These are phyloP conservation scores for Sarcophaga rosellei DNA, from an alignment of 2,888 invertebrate genomes.

Conservation along the genomic window DNA sequence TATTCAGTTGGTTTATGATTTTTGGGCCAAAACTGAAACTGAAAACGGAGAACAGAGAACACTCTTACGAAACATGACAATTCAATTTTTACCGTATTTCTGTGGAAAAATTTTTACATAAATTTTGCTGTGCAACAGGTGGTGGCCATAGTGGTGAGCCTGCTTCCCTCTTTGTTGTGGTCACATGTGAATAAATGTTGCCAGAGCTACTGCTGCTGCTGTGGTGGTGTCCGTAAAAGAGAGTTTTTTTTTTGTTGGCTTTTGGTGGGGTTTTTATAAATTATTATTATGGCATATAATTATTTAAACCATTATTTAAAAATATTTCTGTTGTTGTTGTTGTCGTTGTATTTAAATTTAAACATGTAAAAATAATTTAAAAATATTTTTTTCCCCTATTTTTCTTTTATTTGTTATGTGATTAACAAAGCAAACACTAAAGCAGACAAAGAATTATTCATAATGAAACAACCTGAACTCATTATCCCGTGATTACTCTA, in stretches of 20 bases:
- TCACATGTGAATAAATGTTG: neutral
- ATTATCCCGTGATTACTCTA: constrained; percentile 64
- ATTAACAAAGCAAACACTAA: constrained; percentile 32
- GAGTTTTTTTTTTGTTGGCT: neutral
- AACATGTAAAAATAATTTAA: constrained; percentile 47
- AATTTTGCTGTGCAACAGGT: constrained; percentile 47
- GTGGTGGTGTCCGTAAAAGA: neutral
- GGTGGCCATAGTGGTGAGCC: neutral
- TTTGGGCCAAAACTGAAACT: neutral
- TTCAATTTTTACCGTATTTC: constrained; percentile 45
- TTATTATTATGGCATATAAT: constrained; percentile 50
- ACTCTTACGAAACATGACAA: constrained; percentile 56
- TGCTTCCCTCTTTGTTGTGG: neutral
- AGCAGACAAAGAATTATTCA: neutral
- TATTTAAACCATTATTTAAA: constrained; percentile 38
- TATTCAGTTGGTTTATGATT: constrained; percentile 50
- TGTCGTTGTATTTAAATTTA: constrained; percentile 31
- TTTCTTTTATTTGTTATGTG: constrained; percentile 52
- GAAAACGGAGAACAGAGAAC: neutral
- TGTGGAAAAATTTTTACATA: constrained; percentile 2
- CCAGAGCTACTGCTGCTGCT: too few species aligned
- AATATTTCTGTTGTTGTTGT: constrained; percentile 24
- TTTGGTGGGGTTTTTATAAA: constrained; percentile 2
- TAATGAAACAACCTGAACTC: constrained; percentile 58
- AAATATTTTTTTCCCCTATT: constrained; percentile 18